Conservation (phyloP, 2,113 vertebrate genomes). For the Crotalus horridus region DNA sequence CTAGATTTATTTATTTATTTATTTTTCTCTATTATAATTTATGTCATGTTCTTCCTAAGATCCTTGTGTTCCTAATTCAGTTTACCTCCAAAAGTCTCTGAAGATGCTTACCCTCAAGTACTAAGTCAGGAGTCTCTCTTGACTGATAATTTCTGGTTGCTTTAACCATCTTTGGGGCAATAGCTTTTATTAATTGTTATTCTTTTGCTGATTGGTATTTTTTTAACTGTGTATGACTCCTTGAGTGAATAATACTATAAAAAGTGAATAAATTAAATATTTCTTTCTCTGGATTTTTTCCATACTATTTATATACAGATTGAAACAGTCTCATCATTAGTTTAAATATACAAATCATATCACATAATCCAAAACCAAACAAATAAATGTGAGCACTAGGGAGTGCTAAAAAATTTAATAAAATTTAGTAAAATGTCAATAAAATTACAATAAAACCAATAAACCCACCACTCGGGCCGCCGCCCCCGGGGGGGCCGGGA, state of each 20-base stretch:
- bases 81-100: background rate
- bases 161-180: background rate
- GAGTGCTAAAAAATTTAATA: too few relatives aligned
- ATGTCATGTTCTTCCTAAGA: background rate
- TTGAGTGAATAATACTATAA: background rate
- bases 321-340: too few relatives aligned
- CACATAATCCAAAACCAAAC: too few relatives aligned
- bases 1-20: background rate
- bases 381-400: too few relatives aligned
- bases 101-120: background rate
- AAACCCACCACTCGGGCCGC: too few relatives aligned
- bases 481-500: too few relatives aligned
- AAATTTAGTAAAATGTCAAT: too few relatives aligned
- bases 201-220: background rate
- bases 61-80: background rate
- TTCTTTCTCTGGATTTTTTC: too few relatives aligned
- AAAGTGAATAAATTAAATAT: background rate
- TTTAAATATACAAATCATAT: too few relatives aligned
- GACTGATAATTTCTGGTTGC: background rate
- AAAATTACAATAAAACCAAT: too few relatives aligned
- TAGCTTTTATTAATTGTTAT: background rate
- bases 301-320: too few relatives aligned
- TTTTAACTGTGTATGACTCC: background rate
- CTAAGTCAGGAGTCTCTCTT: background rate
- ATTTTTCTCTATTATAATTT: background rate